Conservation (phyloP, 2,113 vertebrate species). For the Grantiella picta region DNA sequence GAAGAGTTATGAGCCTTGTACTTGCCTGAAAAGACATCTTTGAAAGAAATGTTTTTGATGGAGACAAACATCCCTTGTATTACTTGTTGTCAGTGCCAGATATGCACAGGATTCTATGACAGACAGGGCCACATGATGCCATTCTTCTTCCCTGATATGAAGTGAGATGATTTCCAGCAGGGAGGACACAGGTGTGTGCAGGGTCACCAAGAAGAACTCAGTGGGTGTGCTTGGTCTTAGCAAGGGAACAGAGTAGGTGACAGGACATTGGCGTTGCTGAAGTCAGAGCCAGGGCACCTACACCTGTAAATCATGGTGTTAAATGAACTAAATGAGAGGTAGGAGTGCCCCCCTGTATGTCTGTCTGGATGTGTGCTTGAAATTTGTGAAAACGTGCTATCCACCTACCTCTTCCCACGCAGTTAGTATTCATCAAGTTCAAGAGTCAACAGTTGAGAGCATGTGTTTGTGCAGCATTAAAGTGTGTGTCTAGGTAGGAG, state of each 20-base stretch:
- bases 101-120: background rate
- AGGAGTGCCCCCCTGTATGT: fast-evolving
- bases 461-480: background rate
- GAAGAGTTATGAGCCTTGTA: background rate
- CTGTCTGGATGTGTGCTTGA: background rate
- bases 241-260: background rate
- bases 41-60: background rate
- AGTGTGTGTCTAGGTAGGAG: background rate
- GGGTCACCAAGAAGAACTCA: background rate
- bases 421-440: background rate
- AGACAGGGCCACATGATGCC: background rate
- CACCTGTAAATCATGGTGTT: background rate
- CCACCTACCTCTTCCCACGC: background rate
- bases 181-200: background rate
- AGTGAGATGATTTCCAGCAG: background rate
- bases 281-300: background rate
- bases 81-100: background rate
- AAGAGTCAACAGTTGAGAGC: background rate
- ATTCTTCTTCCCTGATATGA: background rate
- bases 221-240: background rate
- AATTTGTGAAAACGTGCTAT: background rate
- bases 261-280: background rate
- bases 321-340: background rate
- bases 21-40: background rate
- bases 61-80: background rate